These are phyloP conservation scores for Melanotaenia nigrans DNA, from an alignment of 2,797 vertebrate species.

Conservation along the genomic window DNA sequence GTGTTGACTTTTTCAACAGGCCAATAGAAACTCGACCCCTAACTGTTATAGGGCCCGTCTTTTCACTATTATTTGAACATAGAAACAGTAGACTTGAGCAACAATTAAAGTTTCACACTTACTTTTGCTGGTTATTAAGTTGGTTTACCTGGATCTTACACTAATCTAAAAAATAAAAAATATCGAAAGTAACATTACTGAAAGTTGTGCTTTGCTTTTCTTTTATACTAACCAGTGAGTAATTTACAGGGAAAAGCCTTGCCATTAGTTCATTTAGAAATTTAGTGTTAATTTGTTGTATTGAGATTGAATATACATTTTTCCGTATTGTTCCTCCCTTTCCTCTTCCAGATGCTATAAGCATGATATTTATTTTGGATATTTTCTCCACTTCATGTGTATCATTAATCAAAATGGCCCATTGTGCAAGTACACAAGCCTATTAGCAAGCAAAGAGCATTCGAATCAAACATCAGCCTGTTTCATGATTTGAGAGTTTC, in stretches of 20 bases:
- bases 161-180: background rate
- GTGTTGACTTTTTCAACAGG: slow-evolving; percentile 26
- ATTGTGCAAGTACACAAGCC: slow-evolving; percentile 9
- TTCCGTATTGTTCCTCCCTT: background rate
- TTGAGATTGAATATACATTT: background rate
- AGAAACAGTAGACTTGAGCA: background rate
- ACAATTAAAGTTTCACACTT: background rate
- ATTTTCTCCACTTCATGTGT: background rate
- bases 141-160: background rate
- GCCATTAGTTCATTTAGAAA: background rate
- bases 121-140: background rate
- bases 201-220: background rate
- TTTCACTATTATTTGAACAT: slow-evolving; percentile 10
- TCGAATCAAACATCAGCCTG: slow-evolving; percentile 17
- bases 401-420: slow-evolving; percentile 12
- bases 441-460: background rate
- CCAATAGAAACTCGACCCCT: slow-evolving; percentile 33
- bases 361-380: background rate
- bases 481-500: background rate
- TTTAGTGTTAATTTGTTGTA: background rate
- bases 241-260: background rate
- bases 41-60: slow-evolving; percentile 14
- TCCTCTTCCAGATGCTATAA: background rate
- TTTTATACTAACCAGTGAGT: background rate
- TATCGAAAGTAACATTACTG: background rate